These are phyloP conservation scores for Heliconius melpomene DNA, from an alignment of 1,140 invertebrate species.

Conservation along the genomic window DNA sequence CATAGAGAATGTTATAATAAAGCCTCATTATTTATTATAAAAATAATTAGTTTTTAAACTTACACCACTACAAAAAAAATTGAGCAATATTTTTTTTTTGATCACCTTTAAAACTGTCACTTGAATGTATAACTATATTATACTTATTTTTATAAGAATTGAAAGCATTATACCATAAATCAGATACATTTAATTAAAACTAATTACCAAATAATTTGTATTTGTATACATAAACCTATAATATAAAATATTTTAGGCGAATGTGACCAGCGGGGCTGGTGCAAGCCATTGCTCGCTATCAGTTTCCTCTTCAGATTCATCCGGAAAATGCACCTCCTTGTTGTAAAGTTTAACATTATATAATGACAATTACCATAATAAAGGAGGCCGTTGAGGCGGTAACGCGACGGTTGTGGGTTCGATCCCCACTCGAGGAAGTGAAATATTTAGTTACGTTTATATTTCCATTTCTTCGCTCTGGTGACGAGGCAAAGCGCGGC, in stretches of 20 bases:
- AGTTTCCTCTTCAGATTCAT: constrained; percentile 67
- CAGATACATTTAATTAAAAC: not conserved
- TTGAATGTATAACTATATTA: too few species aligned
- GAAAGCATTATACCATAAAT: too few species aligned
- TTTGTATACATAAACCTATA: not conserved
- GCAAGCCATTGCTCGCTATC: constrained; percentile 59
- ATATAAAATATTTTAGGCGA: constrained; percentile 44
- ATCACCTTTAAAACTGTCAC: not conserved
- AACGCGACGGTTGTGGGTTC: too few species aligned
- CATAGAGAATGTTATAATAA: not conserved
- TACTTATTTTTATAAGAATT: too few species aligned
- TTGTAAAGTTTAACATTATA: not conserved
- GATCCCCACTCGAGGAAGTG: too few species aligned
- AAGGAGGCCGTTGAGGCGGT: too few species aligned
- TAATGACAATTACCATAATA: not conserved
- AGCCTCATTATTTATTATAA: not conserved
- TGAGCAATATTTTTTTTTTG: not conserved
- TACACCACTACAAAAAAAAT: not conserved
- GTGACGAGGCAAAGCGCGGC: too few species aligned
- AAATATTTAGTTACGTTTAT: too few species aligned
- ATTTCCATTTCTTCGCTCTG: too few species aligned
- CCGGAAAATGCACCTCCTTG: constrained; percentile 62
- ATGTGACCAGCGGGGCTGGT: constrained; percentile 67
- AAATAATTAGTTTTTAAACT: not conserved
- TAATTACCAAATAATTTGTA: not conserved